A percentile compares a stretch with the other conserved stretches of the same genome.
These are phyloP conservation scores for Bimastos eiseni DNA, from an alignment of 2,888 invertebrate genomes.

Conservation along the genomic window DNA sequence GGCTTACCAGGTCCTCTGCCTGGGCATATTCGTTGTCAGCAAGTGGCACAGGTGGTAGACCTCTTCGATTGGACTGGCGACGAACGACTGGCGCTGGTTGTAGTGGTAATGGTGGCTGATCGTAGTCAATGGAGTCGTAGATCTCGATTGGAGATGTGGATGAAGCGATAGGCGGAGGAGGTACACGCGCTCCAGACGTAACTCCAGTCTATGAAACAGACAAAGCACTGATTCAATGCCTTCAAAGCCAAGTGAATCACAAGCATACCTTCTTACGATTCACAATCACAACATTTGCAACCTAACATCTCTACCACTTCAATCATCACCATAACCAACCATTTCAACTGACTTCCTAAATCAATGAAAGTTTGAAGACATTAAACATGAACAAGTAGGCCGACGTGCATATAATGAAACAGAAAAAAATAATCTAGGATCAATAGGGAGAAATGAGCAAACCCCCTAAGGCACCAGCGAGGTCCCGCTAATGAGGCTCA, in stretches of 20 bases:
- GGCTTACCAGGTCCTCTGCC: not conserved
- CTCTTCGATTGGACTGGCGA: not conserved
- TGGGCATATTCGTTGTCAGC: slow-evolving; percentile 7
- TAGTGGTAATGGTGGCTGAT: not conserved
- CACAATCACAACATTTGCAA: not conserved
- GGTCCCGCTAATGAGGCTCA: too few relatives aligned
- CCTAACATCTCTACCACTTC: not conserved
- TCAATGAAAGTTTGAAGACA: too few relatives aligned
- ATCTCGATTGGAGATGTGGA: not conserved
- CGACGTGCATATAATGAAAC: too few relatives aligned
- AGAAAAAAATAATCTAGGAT: too few relatives aligned
- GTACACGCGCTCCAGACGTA: not conserved
- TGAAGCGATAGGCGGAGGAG: not conserved
- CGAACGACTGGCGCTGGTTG: not conserved
- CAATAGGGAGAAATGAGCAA: too few relatives aligned
- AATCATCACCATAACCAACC: too few relatives aligned
- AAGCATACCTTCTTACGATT: not conserved
- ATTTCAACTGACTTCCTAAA: too few relatives aligned
- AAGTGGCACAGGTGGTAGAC: not conserved
- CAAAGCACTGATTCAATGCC: not conserved
- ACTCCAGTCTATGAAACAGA: not conserved
- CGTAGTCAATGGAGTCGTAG: not conserved
- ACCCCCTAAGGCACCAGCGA: too few relatives aligned
- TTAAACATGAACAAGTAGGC: too few relatives aligned
- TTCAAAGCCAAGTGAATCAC: not conserved